Percentiles rank a stretch among this genome's conserved stretches.
These are phyloP conservation scores for Sacculina carcini DNA, from an alignment of 2,888 invertebrate species.

Conservation along the genomic window DNA sequence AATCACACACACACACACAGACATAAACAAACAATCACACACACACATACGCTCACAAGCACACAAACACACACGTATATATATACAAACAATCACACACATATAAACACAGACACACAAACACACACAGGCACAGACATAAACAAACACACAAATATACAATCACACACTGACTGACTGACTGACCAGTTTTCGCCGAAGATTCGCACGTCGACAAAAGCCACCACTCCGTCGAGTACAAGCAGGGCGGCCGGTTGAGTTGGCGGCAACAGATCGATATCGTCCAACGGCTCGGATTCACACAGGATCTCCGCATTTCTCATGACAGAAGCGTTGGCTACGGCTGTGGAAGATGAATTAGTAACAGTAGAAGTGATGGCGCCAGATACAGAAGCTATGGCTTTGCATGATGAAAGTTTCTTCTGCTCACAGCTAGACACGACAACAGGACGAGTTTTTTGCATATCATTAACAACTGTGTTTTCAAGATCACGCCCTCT, in stretches of 20 bases:
- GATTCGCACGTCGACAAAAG: not conserved
- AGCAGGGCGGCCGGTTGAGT: not conserved
- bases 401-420: no score
- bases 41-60: not conserved
- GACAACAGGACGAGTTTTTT: no score
- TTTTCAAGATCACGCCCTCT: no score
- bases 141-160: not conserved
- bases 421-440: no score
- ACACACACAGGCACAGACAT: not conserved
- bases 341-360: no score
- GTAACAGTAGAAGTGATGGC: no score
- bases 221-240: not conserved
- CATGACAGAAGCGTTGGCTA: no score
- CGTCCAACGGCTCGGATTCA: no score
- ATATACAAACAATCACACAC: not conserved
- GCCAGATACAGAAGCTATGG: no score
- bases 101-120: not conserved
- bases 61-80: not conserved
- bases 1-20: not conserved
- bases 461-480: no score
- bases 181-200: not conserved
- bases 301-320: no score
- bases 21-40: not conserved
- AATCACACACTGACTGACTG: not conserved
- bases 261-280: no score